Evolutionary conservation across 2,797 vertebrate genomes (phyloP).

Genomic region (Hozukius guyotensis): DNA sequence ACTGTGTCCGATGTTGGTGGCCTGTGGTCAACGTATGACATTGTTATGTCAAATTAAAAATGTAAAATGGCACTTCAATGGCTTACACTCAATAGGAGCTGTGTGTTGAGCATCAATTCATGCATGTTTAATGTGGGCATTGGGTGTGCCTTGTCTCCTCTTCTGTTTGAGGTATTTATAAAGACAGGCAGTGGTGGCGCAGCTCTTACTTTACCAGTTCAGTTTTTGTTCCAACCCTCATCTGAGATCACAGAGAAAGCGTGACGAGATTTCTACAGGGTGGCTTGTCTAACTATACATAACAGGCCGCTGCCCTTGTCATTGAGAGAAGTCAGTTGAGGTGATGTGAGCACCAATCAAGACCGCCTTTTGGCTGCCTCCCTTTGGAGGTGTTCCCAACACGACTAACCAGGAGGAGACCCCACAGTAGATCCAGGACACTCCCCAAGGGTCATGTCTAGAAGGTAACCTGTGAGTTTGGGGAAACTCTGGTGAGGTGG

Average conservation of each 20-base stretch:
- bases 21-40: not conserved
- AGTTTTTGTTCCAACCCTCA: not conserved
- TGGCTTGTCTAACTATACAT: not conserved
- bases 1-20: not conserved
- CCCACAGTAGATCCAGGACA: not conserved
- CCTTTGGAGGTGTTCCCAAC: constrained; percentile 20
- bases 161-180: not conserved
- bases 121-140: not conserved
- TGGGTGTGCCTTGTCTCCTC: not conserved
- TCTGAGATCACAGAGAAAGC: not conserved
- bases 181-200: not conserved
- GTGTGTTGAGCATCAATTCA: not conserved
- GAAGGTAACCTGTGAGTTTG: too few species aligned
- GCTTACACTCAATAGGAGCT: not conserved
- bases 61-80: not conserved
- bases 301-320: not conserved
- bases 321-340: constrained; percentile 10
- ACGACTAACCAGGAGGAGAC: constrained; percentile 5
- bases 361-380: constrained; percentile 2
- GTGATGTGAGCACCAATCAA: constrained; percentile 20
- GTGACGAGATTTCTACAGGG: not conserved
- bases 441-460: not conserved
- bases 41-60: constrained; percentile 11
- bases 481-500: too few species aligned
- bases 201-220: not conserved